Evolutionary conservation across 64 coral and sea anemone species (phyloP), one percentile per base, ranked within the genome.

Genomic region (Dendronephthya gigantea): DNA sequence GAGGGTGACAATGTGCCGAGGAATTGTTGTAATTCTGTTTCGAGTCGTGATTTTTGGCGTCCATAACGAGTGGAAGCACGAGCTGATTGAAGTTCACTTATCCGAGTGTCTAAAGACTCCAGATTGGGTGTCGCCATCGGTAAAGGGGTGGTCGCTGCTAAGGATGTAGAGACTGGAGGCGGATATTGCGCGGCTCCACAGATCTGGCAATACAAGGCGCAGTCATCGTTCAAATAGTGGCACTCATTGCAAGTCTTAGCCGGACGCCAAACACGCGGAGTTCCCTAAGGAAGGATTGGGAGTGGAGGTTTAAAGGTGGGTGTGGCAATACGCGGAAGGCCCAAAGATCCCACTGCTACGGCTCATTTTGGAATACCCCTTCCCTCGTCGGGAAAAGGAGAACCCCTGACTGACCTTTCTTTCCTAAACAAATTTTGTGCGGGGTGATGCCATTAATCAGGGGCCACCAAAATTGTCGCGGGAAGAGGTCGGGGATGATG

Each of bases 391-490:
- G 72, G 36, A 79, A 79, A 8, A 79, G 72, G 32, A 79, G 72
- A 39, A 79, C 37, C 34, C 32, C 72, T n/a, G n/a, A n/a, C n/a
- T n/a, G n/a, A n/a, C n/a, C n/a, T 19, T 79, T 79, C 72, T 4
- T 19, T 35, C 72, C 72, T 39, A 79, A 29, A 39, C 72, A 19
- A 7, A 79, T 33, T 36, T 39, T 79, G 36, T 79, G 30, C 27
- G 11, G 36, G 36, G 72, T 33, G 36, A 29, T 29, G 9, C 72
- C 72, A n/a, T 79, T 29, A 33, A 79, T 19, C 72, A 79, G 15
- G 15, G 72, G 72, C 72, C 72, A 79, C 72, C 72, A 79, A 79
- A 79, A 79, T 35, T 33, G 72, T 35, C 70, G 70, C 35, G 70
- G 87, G n/a, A 82, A 52, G 0, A 88, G 29, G 23, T 82, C 72